phyloP scores from a whole-genome alignment of 2,888 invertebrate genomes.

The Carcina quercana region DNA sequence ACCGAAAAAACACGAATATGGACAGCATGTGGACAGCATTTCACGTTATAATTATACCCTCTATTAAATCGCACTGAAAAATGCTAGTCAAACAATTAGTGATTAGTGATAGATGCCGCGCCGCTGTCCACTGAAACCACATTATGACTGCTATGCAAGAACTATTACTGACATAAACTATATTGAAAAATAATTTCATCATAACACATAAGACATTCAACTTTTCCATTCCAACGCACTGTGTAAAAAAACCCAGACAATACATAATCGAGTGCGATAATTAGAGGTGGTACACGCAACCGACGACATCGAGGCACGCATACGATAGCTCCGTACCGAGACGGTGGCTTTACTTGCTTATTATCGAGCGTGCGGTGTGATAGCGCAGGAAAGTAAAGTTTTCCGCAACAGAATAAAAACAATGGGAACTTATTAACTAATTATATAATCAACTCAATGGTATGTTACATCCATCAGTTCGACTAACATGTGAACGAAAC shows the following conservation, averaged over 20 bases:
- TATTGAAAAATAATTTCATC: constrained; percentile 34
- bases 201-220: constrained; percentile 50
- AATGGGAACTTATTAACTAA: constrained; percentile 24
- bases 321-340: constrained; percentile 2
- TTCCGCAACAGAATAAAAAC: constrained; percentile 20
- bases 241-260: constrained; percentile 53
- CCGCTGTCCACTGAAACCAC: too few relatives aligned
- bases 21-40: too few relatives aligned
- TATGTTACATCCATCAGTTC: constrained; percentile 9
- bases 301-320: constrained; percentile 21
- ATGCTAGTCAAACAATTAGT: too few relatives aligned
- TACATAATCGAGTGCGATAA: constrained; percentile 47
- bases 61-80: too few relatives aligned
- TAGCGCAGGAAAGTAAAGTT: constrained; percentile 11
- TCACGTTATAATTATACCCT: too few relatives aligned
- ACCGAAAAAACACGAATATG: too few relatives aligned
- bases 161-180: constrained; percentile 31
- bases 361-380: not conserved
- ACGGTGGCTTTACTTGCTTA: not conserved
- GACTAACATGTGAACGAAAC: constrained; percentile 8
- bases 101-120: constrained; percentile 10
- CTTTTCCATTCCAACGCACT: constrained; percentile 58
- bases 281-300: constrained; percentile 46
- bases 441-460: constrained; percentile 13
- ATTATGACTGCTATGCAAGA: constrained; percentile 12